Evolutionary conservation across 2,888 invertebrate genomes (phyloP).

Genomic region (Holacanthella duospinosa): DNA sequence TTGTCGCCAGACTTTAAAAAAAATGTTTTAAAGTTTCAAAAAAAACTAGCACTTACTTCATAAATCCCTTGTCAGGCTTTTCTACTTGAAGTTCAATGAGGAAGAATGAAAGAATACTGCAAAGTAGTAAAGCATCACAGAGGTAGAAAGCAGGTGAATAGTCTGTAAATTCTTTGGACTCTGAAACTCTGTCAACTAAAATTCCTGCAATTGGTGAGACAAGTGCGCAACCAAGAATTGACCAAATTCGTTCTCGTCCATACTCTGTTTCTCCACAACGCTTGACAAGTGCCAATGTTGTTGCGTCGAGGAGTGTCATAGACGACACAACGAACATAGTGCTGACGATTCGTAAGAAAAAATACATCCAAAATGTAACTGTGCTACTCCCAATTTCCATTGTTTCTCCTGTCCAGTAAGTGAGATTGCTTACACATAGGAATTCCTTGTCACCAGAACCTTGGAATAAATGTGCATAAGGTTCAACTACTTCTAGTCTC

Average conservation of each 20-base stretch:
- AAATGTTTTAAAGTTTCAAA: background rate
- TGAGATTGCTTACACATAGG: constrained; percentile 17
- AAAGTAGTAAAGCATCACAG: constrained; percentile 61
- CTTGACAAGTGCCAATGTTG: constrained; percentile 73
- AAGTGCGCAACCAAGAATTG: constrained; percentile 53
- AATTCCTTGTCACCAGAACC: background rate
- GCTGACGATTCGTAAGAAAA: constrained; percentile 64
- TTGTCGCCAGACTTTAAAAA: background rate
- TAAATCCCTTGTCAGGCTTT: constrained; percentile 30
- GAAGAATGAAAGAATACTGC: constrained; percentile 62
- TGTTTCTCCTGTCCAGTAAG: constrained; percentile 18
- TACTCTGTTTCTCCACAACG: constrained; percentile 68
- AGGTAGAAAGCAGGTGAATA: constrained; percentile 81
- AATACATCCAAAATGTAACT: constrained; percentile 65
- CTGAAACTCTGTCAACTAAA: constrained; percentile 54
- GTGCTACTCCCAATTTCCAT: constrained; percentile 19
- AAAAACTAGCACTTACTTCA: constrained; percentile 19
- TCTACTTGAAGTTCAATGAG: constrained; percentile 61
- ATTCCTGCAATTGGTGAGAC: constrained; percentile 58
- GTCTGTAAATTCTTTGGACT: constrained; percentile 49
- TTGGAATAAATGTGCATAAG: background rate
- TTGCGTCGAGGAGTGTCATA: constrained; percentile 78
- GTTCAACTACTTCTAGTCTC: background rate
- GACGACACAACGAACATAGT: constrained; percentile 71
- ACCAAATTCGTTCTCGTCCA: constrained; percentile 66